phyloP scores from a whole-genome alignment of 2,113 vertebrate species.

The Clarias macrocephalus region DNA sequence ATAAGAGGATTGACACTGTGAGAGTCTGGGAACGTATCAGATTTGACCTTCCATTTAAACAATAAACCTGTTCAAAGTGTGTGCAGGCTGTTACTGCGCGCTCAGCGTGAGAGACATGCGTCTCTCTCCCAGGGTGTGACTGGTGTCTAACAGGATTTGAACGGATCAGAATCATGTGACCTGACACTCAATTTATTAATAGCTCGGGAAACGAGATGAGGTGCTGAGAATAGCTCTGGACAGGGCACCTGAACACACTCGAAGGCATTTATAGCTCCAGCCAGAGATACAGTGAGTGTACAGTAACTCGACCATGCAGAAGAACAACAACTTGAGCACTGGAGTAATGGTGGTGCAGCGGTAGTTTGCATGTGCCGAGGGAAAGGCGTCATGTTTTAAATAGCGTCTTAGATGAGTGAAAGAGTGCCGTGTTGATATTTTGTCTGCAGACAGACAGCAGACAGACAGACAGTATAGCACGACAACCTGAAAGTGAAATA shows the following conservation, averaged over 20 bases:
- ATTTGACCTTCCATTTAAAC: not conserved
- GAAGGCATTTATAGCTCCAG: not conserved
- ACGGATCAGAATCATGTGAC: slow-evolving; percentile 55
- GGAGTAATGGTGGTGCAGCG: not conserved
- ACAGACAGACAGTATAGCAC: not conserved
- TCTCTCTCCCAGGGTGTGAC: slow-evolving; percentile 8
- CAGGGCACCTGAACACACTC: slow-evolving; percentile 9
- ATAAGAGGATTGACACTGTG: not conserved
- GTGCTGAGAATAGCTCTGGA: slow-evolving; percentile 32
- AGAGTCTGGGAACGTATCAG: not conserved
- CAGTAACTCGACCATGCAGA: not conserved
- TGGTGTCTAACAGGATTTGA: slow-evolving; percentile 36
- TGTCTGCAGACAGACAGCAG: not conserved
- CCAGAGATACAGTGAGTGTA: slow-evolving; percentile 20
- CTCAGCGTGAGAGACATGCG: not conserved
- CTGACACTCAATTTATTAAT: slow-evolving; percentile 50
- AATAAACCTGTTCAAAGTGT: not conserved
- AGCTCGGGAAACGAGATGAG: slow-evolving; percentile 24
- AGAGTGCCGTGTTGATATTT: not conserved
- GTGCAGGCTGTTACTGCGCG: not conserved
- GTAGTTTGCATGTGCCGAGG: not conserved
- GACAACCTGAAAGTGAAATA: not conserved
- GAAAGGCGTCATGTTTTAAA: not conserved
- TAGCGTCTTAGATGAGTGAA: not conserved
- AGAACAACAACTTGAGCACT: not conserved